Conservation (phyloP, 2,888 invertebrate genomes). For the Trissonchulus sp. region DNA sequence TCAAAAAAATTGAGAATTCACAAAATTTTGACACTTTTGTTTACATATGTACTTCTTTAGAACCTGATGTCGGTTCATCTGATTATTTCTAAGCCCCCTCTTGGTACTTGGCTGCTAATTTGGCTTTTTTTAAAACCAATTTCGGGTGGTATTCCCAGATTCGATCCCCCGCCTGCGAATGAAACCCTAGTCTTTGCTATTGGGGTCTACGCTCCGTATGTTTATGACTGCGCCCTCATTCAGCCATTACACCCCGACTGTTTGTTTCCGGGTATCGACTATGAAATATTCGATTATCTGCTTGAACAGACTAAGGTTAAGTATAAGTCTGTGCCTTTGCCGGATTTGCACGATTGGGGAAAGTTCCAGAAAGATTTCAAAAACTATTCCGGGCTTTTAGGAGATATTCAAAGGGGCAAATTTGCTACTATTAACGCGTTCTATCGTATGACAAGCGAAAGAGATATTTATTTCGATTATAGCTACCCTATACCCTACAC, state of each 20-base stretch:
- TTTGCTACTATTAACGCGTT: background rate
- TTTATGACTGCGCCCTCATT: background rate
- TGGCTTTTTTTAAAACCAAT: too few species aligned
- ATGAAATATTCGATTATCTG: background rate
- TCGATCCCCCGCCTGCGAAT: too few species aligned
- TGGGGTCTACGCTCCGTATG: background rate
- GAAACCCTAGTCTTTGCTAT: background rate
- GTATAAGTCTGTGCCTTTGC: background rate
- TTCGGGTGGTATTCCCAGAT: too few species aligned
- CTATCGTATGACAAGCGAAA: background rate
- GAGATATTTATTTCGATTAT: background rate
- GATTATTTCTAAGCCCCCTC: too few species aligned
- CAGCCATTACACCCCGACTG: background rate
- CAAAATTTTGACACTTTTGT: too few species aligned
- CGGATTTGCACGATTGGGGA: background rate
- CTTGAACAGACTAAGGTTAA: background rate
- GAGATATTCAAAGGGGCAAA: background rate
- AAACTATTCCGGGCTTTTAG: background rate
- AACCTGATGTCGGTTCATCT: too few species aligned
- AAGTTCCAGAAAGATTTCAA: background rate
- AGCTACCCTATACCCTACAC: background rate
- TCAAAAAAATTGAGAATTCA: too few species aligned
- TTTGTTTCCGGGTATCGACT: background rate
- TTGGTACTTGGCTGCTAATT: too few species aligned
- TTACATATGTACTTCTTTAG: too few species aligned